Base-by-base conservation (phyloP, 2,888 invertebrate species). In the Thysanoteuthis rhombus region DNA sequence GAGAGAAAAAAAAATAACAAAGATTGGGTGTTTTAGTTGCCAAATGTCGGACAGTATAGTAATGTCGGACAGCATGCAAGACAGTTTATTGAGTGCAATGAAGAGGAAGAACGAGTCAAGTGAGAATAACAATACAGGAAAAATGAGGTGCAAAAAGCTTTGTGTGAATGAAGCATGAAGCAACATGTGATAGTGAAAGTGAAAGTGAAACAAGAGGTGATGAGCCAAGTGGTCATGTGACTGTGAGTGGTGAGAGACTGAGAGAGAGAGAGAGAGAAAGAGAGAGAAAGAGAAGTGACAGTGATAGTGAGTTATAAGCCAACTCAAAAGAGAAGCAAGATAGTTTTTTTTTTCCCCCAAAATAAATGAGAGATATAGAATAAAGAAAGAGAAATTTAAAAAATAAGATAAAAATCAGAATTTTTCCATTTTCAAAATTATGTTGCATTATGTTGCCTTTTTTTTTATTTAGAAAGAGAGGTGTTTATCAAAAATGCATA, bases 81-180 rank as follows among this genome's bases (percentile, higher is more conserved):
- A 75, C n/a, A 36, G 75, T 75, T 75, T 58, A 58, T 32, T 16
- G n/a, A 75, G 75, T 75, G 75, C 75, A 75, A 75, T 75, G 75
- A 75, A 75, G 10, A 75, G 75, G 75, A 75, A 75, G 75, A 75
- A 75, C 75, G 19, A 75, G 16, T 75, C 36, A 16, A 75, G n/a
- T n/a, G 16, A n/a, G n/a, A 75, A 36, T 10, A n/a, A 75, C n/a
- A 75, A 75, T n/a, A n/a, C n/a, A n/a, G n/a, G n/a, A 75, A 75
- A 75, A 36, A 75, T 75, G 75, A 75, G n/a, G 75, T 75, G 75
- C 75, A 75, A 75, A 75, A 75, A 75, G 75, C 75, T 36, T 75
- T 75, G n/a, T 75, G 75, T 75, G 75, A 75, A 75, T n/a, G 75
- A 75, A 75, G 75, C 75, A 75, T 75, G 75, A 75, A 75, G 75